phyloP scores from a whole-genome alignment of 2,797 vertebrate genomes.

The Lithobates sylvaticus region DNA sequence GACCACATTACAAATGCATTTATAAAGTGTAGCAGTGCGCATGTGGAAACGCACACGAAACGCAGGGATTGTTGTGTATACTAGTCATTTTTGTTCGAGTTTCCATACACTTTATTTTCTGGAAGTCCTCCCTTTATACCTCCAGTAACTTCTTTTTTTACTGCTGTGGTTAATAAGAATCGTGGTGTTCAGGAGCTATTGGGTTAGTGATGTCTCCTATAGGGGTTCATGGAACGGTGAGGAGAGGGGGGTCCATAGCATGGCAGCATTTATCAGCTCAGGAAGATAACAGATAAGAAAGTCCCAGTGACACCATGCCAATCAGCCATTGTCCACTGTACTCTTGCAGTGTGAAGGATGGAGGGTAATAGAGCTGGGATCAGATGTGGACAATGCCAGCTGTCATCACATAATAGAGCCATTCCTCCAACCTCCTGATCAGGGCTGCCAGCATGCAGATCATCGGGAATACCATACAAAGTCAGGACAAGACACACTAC shows the following conservation, averaged over 20 bases:
- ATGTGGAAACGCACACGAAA: too few species aligned
- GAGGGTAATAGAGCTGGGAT: conserved; percentile 2
- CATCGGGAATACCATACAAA: not conserved
- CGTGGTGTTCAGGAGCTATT: not conserved
- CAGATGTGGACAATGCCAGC: conserved; percentile 14
- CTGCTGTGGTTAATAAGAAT: not conserved
- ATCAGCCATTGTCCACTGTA: not conserved
- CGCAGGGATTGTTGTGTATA: too few species aligned
- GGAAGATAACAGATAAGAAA: conserved; percentile 20
- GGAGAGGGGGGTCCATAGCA: not conserved
- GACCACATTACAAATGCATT: too few species aligned
- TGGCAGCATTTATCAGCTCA: not conserved
- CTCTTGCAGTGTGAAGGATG: conserved; percentile 17
- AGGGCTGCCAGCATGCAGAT: not conserved
- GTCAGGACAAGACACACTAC: not conserved
- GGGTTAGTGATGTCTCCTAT: conserved; percentile 7
- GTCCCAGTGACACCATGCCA: conserved; percentile 23
- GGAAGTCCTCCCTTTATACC: not conserved
- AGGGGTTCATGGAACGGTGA: conserved; percentile 6
- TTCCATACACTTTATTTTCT: not conserved
- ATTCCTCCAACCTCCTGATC: conserved; percentile 1
- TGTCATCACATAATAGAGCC: conserved; percentile 47
- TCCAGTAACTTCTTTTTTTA: conserved; percentile 13
- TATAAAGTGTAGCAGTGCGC: too few species aligned
- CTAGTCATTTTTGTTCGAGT: too few species aligned